Conservation (phyloP, 2,113 vertebrate genomes). For the Hassar affinis region DNA sequence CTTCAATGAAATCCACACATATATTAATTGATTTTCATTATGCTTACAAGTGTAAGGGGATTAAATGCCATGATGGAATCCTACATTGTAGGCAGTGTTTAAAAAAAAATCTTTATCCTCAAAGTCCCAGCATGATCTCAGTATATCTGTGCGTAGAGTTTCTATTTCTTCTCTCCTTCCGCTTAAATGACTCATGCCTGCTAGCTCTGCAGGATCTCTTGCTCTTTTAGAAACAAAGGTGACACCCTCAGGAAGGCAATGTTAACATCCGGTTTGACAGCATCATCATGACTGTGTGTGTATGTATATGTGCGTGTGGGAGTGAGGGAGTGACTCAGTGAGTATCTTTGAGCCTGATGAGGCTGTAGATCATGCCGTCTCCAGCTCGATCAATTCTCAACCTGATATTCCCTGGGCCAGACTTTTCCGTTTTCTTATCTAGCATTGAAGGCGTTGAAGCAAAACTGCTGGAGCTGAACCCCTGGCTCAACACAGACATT, state of each 20-base stretch:
- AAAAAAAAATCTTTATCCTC: background rate
- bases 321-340: slow-evolving; percentile 15
- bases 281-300: slow-evolving; percentile 4
- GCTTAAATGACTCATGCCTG: slow-evolving; percentile 23
- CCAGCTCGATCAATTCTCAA: slow-evolving; percentile 63
- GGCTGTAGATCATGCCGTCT: slow-evolving; percentile 69
- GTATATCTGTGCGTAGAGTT: background rate
- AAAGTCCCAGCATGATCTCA: slow-evolving; percentile 13
- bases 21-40: background rate
- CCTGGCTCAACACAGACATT: slow-evolving; percentile 39
- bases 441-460: slow-evolving; percentile 51
- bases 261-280: slow-evolving; percentile 36
- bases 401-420: slow-evolving; percentile 53
- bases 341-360: slow-evolving; percentile 60
- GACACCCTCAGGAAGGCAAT: slow-evolving; percentile 49
- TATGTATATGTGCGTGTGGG: slow-evolving; percentile 5
- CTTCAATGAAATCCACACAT: background rate
- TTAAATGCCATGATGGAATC: background rate
- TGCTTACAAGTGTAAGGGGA: background rate
- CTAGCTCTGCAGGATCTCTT: slow-evolving; percentile 15
- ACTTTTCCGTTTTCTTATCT: slow-evolving; percentile 64
- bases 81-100: background rate
- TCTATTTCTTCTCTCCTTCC: background rate
- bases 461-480: slow-evolving; percentile 33
- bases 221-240: slow-evolving; percentile 50